phyloP scores from a whole-genome alignment of 2,888 invertebrate species.

The Nysson spinosus region DNA sequence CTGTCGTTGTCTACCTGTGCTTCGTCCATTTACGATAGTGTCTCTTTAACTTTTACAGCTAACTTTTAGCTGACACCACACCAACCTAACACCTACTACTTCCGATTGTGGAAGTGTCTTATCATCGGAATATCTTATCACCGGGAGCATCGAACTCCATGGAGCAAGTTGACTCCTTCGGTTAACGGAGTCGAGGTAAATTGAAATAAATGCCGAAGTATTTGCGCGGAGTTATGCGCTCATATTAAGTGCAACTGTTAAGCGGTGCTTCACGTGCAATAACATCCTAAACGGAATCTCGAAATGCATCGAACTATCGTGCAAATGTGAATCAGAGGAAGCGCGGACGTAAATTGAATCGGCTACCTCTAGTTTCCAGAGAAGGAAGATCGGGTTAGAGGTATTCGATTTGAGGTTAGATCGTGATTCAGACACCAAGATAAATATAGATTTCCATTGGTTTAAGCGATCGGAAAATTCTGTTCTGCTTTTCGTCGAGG shows the following conservation, averaged over 20 bases:
- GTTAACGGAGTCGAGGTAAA: no score
- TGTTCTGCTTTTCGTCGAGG: no score
- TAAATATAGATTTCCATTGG: constrained; percentile 4
- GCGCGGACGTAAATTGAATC: constrained; percentile 42
- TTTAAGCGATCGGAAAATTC: constrained; percentile 4
- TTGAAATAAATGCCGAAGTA: no score
- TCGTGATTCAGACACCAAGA: constrained; percentile 37
- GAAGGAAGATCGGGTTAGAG: constrained; percentile 45
- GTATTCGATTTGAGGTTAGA: constrained; percentile 35
- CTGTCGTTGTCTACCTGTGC: constrained; percentile 39
- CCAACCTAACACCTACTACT: no score
- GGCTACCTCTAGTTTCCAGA: constrained; percentile 34
- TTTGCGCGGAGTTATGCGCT: constrained; percentile 47
- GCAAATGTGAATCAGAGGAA: constrained; percentile 40
- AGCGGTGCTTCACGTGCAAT: constrained; percentile 13
- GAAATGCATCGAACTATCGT: constrained; percentile 33
- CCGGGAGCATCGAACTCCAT: no score
- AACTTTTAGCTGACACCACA: no score
- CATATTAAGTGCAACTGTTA: constrained; percentile 13
- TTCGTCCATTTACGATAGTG: no score
- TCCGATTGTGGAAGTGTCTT: no score
- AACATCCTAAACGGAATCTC: constrained; percentile 26
- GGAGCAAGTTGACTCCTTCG: no score
- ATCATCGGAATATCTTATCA: no score
- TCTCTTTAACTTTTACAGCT: no score